Conservation (phyloP, 1,140 invertebrate species). For the Apocrypta bakeri region DNA sequence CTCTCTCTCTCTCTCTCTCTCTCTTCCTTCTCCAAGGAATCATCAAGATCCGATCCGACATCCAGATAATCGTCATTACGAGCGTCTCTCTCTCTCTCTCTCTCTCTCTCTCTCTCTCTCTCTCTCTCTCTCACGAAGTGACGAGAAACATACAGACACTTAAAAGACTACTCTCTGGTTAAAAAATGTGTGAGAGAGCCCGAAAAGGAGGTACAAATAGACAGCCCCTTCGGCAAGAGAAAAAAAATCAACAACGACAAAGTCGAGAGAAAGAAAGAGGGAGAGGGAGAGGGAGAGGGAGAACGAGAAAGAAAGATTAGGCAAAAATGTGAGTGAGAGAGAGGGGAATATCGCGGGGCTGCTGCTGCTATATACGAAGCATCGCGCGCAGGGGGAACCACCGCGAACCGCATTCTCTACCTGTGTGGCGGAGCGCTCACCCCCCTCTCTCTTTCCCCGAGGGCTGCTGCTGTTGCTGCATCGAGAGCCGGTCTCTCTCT, state of each 20-base stretch:
- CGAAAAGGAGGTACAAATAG: conserved; percentile 46
- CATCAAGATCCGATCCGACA: conserved; percentile 43
- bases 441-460: conserved; percentile 55
- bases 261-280: conserved; percentile 4
- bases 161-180: conserved; percentile 41
- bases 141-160: conserved; percentile 48
- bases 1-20: not conserved
- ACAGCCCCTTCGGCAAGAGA: conserved; percentile 2
- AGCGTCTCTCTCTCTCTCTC: conserved; percentile 26
- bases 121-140: conserved; percentile 16
- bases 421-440: conserved; percentile 69
- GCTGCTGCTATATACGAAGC: conserved; percentile 2
- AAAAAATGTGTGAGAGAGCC: conserved; percentile 41
- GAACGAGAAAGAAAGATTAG: conserved; percentile 24
- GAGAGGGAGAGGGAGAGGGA: not conserved
- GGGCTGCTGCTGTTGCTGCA: conserved; percentile 3
- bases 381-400: conserved; percentile 56
- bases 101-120: conserved; percentile 4
- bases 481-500: not conserved
- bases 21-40: not conserved
- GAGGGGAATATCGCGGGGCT: conserved; percentile 42
- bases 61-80: conserved; percentile 45
- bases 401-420: conserved; percentile 69
- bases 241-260: too few species aligned
- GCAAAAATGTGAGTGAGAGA: too few species aligned